Conservation (phyloP, 1,140 invertebrate genomes). For the Lamellibrachia luymesi region DNA sequence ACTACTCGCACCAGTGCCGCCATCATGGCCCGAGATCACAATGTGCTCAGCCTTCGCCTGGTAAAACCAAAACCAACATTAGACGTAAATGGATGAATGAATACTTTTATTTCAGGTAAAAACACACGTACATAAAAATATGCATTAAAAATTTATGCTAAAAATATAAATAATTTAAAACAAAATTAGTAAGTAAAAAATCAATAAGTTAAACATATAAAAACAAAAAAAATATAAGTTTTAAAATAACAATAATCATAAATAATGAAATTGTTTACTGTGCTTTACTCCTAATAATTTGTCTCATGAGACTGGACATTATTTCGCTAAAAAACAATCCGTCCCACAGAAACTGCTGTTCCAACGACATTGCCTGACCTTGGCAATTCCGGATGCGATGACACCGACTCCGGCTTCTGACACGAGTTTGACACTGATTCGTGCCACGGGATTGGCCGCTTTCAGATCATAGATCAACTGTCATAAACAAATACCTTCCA, state of each 20-base stretch:
- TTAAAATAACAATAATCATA: too few relatives aligned
- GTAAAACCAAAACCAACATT: constrained; percentile 21
- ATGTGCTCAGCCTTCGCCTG: constrained; percentile 97
- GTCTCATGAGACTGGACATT: neutral
- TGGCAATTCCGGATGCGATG: constrained; percentile 95
- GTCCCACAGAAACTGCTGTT: neutral
- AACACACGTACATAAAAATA: neutral
- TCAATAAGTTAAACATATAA: too few relatives aligned
- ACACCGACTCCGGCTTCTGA: constrained; percentile 98
- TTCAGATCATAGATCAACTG: constrained; percentile 96
- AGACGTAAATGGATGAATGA: neutral
- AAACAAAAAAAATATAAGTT: too few relatives aligned
- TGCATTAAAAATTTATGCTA: neutral
- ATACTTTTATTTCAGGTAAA: neutral
- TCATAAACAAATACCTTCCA: constrained; percentile 26
- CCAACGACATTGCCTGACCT: constrained; percentile 61
- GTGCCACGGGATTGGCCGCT: constrained; percentile 90
- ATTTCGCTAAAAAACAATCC: neutral
- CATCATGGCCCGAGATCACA: constrained; percentile 97
- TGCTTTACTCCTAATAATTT: too few relatives aligned
- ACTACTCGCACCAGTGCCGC: constrained; percentile 94
- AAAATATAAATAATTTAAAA: too few relatives aligned
- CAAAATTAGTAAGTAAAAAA: too few relatives aligned
- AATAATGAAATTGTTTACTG: too few relatives aligned
- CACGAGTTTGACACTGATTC: constrained; percentile 96